These are phyloP conservation scores for Echeneis naucrates DNA, from an alignment of 2,797 vertebrate genomes.

Conservation along the genomic window DNA sequence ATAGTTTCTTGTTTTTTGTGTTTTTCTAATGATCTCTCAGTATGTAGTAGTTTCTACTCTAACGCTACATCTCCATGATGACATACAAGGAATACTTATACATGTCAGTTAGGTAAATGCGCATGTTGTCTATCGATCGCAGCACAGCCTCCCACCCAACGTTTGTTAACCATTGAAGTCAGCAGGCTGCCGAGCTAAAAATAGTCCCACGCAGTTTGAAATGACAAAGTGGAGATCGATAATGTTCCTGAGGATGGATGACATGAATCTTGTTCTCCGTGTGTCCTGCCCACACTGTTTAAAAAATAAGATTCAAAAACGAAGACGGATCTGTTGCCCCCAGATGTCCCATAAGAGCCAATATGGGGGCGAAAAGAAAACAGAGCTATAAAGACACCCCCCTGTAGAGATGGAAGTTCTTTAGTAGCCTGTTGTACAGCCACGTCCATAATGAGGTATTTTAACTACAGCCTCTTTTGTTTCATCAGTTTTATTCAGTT, in stretches of 20 bases:
- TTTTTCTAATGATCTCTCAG: slow-evolving; percentile 43
- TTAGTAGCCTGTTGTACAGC: slow-evolving; percentile 51
- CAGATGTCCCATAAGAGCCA: slow-evolving; percentile 20
- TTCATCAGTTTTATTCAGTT: slow-evolving; percentile 64
- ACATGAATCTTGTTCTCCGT: slow-evolving; percentile 47
- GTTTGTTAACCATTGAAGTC: slow-evolving; percentile 50
- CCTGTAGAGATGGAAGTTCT: slow-evolving; percentile 27
- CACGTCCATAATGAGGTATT: slow-evolving; percentile 70
- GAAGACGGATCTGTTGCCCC: slow-evolving; percentile 24
- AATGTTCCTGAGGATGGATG: slow-evolving; percentile 61
- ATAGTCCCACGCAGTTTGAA: slow-evolving; percentile 46
- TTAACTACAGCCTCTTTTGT: slow-evolving; percentile 52
- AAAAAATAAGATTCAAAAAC: slow-evolving; percentile 50
- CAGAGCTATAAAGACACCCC: slow-evolving; percentile 35
- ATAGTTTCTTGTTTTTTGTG: slow-evolving; percentile 20
- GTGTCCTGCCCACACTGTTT: slow-evolving; percentile 52
- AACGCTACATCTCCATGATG: slow-evolving; percentile 65
- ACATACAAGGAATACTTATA: slow-evolving; percentile 62
- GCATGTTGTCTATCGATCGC: slow-evolving; percentile 64
- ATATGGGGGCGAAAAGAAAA: slow-evolving; percentile 19
- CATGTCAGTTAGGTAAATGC: slow-evolving; percentile 60
- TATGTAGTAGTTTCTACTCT: slow-evolving; percentile 42
- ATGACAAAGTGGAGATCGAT: slow-evolving; percentile 61
- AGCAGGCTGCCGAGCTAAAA: slow-evolving; percentile 54
- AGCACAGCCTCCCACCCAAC: slow-evolving; percentile 40